These are phyloP conservation scores for Chauna torquata DNA, from an alignment of 2,113 vertebrate genomes.

Conservation along the genomic window DNA sequence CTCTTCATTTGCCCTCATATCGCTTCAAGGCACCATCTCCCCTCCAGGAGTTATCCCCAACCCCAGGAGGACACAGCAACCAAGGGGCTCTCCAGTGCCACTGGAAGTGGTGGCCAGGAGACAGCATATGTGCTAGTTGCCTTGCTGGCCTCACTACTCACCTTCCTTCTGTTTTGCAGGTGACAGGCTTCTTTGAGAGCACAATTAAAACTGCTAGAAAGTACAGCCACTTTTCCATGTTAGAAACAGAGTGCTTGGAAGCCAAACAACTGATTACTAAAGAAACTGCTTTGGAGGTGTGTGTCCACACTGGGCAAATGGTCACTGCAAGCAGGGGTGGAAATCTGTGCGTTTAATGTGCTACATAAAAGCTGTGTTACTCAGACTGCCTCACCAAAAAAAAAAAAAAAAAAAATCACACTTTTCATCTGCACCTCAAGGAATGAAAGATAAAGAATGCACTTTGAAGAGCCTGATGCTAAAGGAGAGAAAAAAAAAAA, in stretches of 20 bases:
- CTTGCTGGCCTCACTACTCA: neutral
- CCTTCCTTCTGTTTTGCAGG: neutral
- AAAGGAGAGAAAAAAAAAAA: neutral
- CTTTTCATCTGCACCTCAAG: neutral
- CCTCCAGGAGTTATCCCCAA: neutral
- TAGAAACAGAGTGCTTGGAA: neutral
- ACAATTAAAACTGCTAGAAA: neutral
- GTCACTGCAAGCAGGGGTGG: neutral
- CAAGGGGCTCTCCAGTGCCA: rapidly evolving
- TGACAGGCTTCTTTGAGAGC: neutral
- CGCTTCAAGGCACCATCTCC: neutral
- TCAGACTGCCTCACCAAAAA: neutral
- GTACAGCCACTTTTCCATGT: rapidly evolving
- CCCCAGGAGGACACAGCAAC: rapidly evolving
- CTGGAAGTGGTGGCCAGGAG: neutral
- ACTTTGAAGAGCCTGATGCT: neutral
- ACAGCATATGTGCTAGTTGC: neutral
- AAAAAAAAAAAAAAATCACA: neutral
- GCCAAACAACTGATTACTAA: neutral
- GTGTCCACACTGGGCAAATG: neutral
- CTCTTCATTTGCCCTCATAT: neutral
- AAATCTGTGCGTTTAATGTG: neutral
- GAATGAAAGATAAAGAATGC: neutral
- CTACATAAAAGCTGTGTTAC: neutral
- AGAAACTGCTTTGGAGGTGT: neutral